These are phyloP conservation scores for Himalopsyche kuldschensis DNA, from an alignment of 2,888 invertebrate species.

Conservation along the genomic window DNA sequence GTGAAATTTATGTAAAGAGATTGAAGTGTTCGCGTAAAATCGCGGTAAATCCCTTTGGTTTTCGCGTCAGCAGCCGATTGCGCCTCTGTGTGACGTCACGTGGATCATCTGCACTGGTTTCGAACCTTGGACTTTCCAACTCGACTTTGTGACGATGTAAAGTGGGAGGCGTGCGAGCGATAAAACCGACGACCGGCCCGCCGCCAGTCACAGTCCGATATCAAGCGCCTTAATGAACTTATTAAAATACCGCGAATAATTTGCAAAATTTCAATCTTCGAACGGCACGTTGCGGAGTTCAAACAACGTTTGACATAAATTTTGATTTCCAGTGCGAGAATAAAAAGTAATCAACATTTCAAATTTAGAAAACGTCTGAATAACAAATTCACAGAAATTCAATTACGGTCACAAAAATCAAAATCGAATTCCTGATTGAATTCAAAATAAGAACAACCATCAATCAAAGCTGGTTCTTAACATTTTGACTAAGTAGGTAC, in stretches of 20 bases:
- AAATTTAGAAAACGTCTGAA: not conserved
- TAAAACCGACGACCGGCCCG: constrained; percentile 3
- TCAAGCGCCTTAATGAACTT: not conserved
- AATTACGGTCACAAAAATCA: not conserved
- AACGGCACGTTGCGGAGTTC: not conserved
- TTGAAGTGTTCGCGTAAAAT: not conserved
- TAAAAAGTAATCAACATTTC: not conserved
- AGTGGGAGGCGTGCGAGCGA: not conserved
- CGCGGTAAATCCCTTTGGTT: not conserved
- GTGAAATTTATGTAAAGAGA: not conserved
- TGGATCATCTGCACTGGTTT: not conserved
- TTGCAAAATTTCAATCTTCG: constrained; percentile 8
- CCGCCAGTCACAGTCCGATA: constrained; percentile 8
- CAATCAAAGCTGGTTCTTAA: not conserved
- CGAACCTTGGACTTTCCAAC: constrained; percentile 27
- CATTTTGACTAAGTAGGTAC: too few relatives aligned
- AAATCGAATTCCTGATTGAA: not conserved
- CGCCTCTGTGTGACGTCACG: constrained; percentile 5
- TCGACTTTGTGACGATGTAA: not conserved
- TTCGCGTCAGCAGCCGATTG: not conserved
- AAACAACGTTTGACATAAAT: not conserved
- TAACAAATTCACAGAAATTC: not conserved
- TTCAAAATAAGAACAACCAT: not conserved
- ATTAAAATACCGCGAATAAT: constrained; percentile 1
- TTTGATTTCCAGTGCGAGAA: not conserved